phyloP scores from a whole-genome alignment of 2,888 invertebrate genomes.

The Calephelis perditalis region DNA sequence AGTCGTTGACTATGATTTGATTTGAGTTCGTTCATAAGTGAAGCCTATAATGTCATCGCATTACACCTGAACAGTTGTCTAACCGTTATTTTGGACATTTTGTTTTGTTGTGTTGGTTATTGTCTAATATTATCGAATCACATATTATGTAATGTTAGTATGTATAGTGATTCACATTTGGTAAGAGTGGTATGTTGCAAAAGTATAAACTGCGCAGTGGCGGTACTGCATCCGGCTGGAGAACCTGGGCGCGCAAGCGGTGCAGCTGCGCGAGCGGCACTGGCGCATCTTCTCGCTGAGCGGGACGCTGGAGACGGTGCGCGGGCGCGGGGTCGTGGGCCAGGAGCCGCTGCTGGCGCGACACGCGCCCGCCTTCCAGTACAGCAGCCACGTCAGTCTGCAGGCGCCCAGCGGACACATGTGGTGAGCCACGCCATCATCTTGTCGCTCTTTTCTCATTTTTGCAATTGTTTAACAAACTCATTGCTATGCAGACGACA shows the following conservation, averaged over 20 bases:
- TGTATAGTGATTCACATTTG: no score
- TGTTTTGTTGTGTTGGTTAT: no score
- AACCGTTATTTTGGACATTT: no score
- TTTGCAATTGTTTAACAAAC: no score
- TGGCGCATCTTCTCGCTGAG: conserved; percentile 98
- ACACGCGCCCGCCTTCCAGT: conserved; percentile 96
- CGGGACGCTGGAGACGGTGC: conserved; percentile 94
- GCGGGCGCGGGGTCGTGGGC: conserved; percentile 97
- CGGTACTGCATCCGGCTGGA: conserved; percentile 98
- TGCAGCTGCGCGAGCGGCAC: conserved; percentile 96
- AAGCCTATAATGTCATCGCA: no score
- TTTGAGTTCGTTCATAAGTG: no score
- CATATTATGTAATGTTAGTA: no score
- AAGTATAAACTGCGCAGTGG: conserved; percentile 79
- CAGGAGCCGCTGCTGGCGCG: conserved; percentile 96
- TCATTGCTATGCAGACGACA: no score
- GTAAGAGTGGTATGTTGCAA: not conserved
- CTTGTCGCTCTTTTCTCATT: no score
- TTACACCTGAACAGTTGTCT: no score
- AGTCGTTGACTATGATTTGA: no score
- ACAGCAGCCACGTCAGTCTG: conserved; percentile 97
- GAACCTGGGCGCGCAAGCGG: conserved; percentile 92
- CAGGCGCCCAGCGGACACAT: conserved; percentile 98
- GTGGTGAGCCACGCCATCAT: conserved; percentile 81
- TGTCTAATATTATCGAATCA: no score